Conservation (phyloP, 1,140 invertebrate species). For the Drosophila chauvacae region DNA sequence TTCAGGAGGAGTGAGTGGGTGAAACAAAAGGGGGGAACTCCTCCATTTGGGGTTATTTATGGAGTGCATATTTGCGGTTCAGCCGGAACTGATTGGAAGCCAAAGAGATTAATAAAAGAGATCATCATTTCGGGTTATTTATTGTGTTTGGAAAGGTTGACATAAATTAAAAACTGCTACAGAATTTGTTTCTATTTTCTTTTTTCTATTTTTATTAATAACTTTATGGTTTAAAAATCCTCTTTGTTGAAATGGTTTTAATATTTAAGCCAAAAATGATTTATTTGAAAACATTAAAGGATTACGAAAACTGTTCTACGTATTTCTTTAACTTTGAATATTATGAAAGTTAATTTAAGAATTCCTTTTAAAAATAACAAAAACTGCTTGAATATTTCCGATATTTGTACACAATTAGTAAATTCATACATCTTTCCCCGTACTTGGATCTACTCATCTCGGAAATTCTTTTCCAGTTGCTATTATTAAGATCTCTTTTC, state of each 20-base stretch:
- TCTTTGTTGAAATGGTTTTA: neutral
- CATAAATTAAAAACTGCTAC: neutral
- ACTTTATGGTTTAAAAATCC: neutral
- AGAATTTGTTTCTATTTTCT: neutral
- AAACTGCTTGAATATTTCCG: neutral
- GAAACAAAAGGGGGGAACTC: neutral
- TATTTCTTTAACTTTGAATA: neutral
- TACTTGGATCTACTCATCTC: constrained; percentile 10
- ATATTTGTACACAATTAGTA: neutral
- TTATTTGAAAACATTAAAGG: neutral
- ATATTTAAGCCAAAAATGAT: neutral
- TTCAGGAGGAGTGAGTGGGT: neutral
- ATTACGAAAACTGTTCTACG: neutral
- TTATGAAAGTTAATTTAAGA: neutral
- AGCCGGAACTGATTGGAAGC: constrained; percentile 32
- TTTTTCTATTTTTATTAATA: neutral
- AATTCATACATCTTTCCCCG: neutral
- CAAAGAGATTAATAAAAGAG: neutral
- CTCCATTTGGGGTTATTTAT: constrained; percentile 34
- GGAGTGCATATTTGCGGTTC: constrained; percentile 43
- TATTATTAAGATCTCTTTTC: constrained; percentile 29
- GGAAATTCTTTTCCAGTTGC: constrained; percentile 24
- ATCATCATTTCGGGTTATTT: neutral
- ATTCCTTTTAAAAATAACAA: neutral
- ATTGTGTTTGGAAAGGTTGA: neutral